These are phyloP conservation scores for Diplazon laetatorius DNA, from an alignment of 2,888 invertebrate species.

Conservation along the genomic window DNA sequence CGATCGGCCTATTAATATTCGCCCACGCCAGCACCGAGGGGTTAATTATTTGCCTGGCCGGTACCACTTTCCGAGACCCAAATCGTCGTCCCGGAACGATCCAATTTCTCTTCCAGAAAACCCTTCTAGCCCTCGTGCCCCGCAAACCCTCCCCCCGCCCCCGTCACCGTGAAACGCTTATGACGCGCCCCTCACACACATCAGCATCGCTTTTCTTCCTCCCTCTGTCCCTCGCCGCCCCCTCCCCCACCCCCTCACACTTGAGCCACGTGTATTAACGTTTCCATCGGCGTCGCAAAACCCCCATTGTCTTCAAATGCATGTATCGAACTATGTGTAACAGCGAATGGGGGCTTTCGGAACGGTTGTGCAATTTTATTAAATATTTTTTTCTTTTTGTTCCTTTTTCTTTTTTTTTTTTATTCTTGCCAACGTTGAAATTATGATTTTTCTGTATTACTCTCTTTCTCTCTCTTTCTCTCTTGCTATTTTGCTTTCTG, in stretches of 20 bases:
- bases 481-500: neutral
- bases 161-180: conserved; percentile 3
- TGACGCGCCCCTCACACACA: neutral
- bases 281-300: neutral
- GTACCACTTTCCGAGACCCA: conserved; percentile 61
- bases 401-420: conserved; percentile 9
- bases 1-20: conserved; percentile 70
- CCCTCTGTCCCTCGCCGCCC: too few species aligned
- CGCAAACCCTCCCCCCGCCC: too few species aligned
- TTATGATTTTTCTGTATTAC: neutral
- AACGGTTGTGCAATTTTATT: neutral
- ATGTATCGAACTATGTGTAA: neutral
- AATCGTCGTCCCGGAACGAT: conserved; percentile 61
- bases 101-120: conserved; percentile 59
- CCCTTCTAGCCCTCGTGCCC: too few species aligned
- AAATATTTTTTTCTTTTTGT: neutral
- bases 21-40: conserved; percentile 64
- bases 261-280: too few species aligned
- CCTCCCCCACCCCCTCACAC: too few species aligned
- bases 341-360: neutral
- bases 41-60: conserved; percentile 63
- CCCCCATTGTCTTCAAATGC: neutral
- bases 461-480: too few species aligned
- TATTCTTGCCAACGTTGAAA: neutral
- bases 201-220: too few species aligned